These are phyloP conservation scores for Limnothrissa miodon DNA, from an alignment of 2,113 vertebrate species.

Conservation along the genomic window DNA sequence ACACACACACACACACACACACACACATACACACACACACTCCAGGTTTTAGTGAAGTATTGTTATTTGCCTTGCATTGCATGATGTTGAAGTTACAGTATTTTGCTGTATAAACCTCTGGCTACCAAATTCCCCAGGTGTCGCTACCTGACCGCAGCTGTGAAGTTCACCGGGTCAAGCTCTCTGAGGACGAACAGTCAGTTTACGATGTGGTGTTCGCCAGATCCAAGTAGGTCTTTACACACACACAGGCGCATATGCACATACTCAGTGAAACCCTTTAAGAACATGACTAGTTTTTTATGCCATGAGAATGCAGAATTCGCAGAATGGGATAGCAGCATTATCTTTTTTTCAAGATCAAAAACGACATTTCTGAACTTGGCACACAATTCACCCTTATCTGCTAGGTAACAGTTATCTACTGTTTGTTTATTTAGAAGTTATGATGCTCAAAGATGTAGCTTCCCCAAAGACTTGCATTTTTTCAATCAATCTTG, in stretches of 20 bases:
- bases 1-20: not conserved
- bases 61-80: not conserved
- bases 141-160: slow-evolving; percentile 78
- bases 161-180: slow-evolving; percentile 77
- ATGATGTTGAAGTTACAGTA: too few relatives aligned
- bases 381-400: too few relatives aligned
- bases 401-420: too few relatives aligned
- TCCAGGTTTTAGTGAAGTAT: not conserved
- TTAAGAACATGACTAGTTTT: too few relatives aligned
- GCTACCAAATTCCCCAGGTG: slow-evolving; percentile 67
- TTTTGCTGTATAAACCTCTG: not conserved
- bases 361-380: too few relatives aligned
- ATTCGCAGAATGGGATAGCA: too few relatives aligned
- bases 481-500: too few relatives aligned
- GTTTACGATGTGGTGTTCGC: slow-evolving; percentile 88
- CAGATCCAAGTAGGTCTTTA: slow-evolving; percentile 77
- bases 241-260: slow-evolving; percentile 1
- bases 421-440: too few relatives aligned
- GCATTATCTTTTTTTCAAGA: too few relatives aligned
- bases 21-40: slow-evolving; percentile 16
- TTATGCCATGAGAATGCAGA: too few relatives aligned
- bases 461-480: too few relatives aligned
- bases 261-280: not conserved
- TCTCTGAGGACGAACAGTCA: slow-evolving; percentile 82
- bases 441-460: too few relatives aligned